These are phyloP conservation scores for Indicator maculatus DNA, from an alignment of 2,113 vertebrate species.

Conservation along the genomic window DNA sequence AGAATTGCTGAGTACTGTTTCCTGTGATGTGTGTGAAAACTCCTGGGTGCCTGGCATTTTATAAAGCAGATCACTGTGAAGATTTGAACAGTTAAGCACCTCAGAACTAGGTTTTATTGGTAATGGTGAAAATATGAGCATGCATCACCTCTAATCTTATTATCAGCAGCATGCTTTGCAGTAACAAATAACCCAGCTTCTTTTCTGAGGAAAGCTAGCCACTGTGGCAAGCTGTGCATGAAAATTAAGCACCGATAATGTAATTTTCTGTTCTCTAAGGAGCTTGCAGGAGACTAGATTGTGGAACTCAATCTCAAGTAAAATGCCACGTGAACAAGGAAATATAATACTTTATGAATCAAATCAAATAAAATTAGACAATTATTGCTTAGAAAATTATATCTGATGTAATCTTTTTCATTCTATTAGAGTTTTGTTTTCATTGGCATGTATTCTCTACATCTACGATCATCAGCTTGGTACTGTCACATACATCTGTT, in stretches of 20 bases:
- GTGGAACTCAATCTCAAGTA: background rate
- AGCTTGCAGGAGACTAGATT: background rate
- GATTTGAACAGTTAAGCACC: background rate
- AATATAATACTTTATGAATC: background rate
- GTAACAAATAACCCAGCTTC: background rate
- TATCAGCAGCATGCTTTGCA: background rate
- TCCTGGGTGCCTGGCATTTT: background rate
- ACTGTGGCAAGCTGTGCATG: background rate
- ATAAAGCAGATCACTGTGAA: background rate
- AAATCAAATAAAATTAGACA: background rate
- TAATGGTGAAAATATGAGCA: background rate
- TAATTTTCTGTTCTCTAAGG: constrained; percentile 19
- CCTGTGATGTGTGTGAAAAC: background rate
- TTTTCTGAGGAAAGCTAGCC: background rate
- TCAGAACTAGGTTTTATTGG: background rate
- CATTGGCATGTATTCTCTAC: background rate
- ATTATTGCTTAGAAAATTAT: background rate
- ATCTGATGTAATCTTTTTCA: background rate
- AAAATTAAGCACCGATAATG: background rate
- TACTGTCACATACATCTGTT: background rate
- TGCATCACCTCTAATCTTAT: constrained; percentile 14
- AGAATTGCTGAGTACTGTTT: background rate
- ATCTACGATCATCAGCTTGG: background rate
- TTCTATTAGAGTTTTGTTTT: background rate
- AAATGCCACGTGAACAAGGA: background rate